Evolutionary conservation across 2,797 vertebrate species (phyloP), one percentile per base, ranked within the genome.

Genomic region (Hapalemur alaotrensis): DNA sequence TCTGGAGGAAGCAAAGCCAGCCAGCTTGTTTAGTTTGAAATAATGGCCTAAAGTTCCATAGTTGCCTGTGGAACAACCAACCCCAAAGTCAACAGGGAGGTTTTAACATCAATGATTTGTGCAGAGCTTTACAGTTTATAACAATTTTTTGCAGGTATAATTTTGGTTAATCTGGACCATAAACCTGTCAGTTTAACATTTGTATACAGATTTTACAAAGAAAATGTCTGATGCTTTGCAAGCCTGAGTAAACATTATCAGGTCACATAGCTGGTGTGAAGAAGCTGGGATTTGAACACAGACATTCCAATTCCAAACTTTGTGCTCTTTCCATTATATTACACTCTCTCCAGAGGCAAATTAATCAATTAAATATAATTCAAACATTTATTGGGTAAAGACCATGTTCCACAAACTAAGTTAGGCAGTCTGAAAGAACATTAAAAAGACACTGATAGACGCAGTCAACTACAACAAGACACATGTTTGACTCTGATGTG

Each of bases 11-110:
- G 88, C 70, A 92, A 81, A 90, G 63, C 48, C 61, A 70, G n/a
- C 6, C 57, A 83, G 41, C 73, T 89, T 93, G 52, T 94, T 95
- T 76, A 79, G 59, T 89, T 95, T 61, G 83, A 94, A 97, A 82
- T 89, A 90, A 96, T 15, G 96, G 85, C 61, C 38, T 38, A 28
- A 75, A 93, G 63, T 82, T 91, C 32, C 70, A 43, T 54, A 94
- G 76, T 91, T 28, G 12, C 82, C 63, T 63, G 13, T n/a, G 69
- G 91, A 95, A 81, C 18, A 76, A 46, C 89, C 72, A 97, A 79
- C 63, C 59, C 17, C 6, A 7, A 76, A 50, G 76, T 79, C 38
- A 57, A 86, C 32, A 61, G 41, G 35, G 25, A 87, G 30, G 8
- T 88, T 89, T 93, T 38, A 41, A 79, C n/a, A 76, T 41, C 52